Base-by-base conservation (phyloP, 92 coral and sea anemone species). In the Phymanthus crucifer region DNA sequence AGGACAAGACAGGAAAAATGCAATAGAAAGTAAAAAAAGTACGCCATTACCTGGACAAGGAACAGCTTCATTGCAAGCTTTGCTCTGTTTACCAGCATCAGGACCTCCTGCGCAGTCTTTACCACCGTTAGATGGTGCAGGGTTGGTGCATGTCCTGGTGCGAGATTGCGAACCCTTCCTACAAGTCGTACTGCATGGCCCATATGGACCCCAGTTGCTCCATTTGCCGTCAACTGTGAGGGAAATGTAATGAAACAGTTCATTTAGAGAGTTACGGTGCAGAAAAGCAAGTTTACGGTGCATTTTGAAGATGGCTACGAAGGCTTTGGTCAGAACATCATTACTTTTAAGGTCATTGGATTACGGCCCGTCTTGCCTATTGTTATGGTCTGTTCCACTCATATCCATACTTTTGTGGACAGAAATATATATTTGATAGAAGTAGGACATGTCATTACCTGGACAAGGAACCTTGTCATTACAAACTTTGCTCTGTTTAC, bases 41-140 rank as follows among this genome's bases (percentile, higher is more conserved):
- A n/a, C n/a, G n/a, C n/a, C n/a, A 2, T 0, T 71, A 85, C 89
- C 68, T 85, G 89, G 85, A 40, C 89, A 85, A 35, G 35, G 61
- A 14, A 38, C 52, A 23, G 40, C 56, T 46, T 56, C 70, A 33
- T 85, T 85, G 47, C 89, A 85, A 24, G 70, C 48, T 43, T 16
- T 43, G 75, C 48, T 65, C 66, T 6, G 32, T 73, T 17, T 73
- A 65, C 19, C 77, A 78, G 18, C 24, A 24, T 68, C n/a, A n/a
- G 10, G 12, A 6, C 68, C 58, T 38, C 89, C 89, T 33, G 52
- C 7, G 46, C 89, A 85, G 2, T 33, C 33, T 48, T 75, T 85
- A 2, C 89, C 89, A 23, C 85, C 85, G 71, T 79, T n/a, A 85
- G 68, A 33, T 69, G 73, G 40, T 34, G 52, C 23, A 40, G 52